Percentiles rank a stretch among this genome's conserved stretches.
phyloP scores from a whole-genome alignment of 2,888 invertebrate species.

The Oegoconia quadripuncta region DNA sequence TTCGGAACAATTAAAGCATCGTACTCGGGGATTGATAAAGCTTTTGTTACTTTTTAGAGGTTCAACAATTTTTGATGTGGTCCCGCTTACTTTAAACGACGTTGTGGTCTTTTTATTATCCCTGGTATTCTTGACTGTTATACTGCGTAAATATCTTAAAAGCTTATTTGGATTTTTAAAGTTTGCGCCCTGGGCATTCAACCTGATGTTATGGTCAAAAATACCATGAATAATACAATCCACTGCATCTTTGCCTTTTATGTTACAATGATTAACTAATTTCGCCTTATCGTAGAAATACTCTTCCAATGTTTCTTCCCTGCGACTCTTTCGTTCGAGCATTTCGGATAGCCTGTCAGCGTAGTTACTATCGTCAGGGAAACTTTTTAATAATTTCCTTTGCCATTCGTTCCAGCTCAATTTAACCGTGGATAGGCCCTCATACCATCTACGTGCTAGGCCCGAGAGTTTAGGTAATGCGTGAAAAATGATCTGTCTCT shows the following conservation, averaged over 20 bases:
- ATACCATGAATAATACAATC: constrained; percentile 12
- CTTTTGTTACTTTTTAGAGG: too few relatives aligned
- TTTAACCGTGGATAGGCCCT: constrained; percentile 4
- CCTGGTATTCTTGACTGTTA: background rate
- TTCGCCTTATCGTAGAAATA: constrained; percentile 3
- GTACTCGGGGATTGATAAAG: too few relatives aligned
- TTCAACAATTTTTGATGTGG: too few relatives aligned
- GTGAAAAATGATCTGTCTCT: constrained; percentile 9
- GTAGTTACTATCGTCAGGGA: constrained; percentile 19
- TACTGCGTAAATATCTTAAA: constrained; percentile 2
- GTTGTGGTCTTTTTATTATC: background rate
- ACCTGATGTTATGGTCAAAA: constrained; percentile 8
- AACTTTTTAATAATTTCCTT: constrained; percentile 12
- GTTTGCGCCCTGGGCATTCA: constrained; percentile 8
- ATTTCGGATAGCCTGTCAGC: constrained; percentile 14
- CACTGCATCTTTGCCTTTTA: constrained; percentile 9
- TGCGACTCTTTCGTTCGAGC: constrained; percentile 8
- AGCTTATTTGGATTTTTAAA: constrained; percentile 1
- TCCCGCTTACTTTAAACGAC: too few relatives aligned
- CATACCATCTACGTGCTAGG: constrained; percentile 7
- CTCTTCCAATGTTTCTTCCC: constrained; percentile 10
- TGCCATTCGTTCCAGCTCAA: constrained; percentile 5
- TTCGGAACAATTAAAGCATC: background rate
- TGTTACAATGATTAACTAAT: constrained; percentile 1
- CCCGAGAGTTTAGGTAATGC: constrained; percentile 9